Percentiles rank a stretch among this genome's conserved stretches.
Evolutionary conservation across 2,888 invertebrate species (phyloP).

Genomic region (Pristionchus exspectatus): DNA sequence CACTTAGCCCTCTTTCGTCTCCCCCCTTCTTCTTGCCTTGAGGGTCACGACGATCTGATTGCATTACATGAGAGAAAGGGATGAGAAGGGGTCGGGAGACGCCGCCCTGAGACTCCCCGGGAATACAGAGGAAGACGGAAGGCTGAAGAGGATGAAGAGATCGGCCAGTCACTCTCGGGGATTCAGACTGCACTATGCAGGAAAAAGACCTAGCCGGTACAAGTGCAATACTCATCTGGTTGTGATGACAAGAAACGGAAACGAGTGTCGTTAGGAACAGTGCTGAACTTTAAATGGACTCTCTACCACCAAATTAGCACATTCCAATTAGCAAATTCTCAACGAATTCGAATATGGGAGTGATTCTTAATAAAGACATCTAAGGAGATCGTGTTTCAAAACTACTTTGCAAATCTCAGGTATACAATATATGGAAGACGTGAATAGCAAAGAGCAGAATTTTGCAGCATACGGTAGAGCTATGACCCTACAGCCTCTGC

Average conservation of each 20-base stretch:
- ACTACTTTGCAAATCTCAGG: neutral
- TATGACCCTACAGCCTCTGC: neutral
- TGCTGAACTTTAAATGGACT: neutral
- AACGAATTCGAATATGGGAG: neutral
- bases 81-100: slow-evolving; percentile 5
- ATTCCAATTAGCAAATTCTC: neutral
- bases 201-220: neutral
- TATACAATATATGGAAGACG: neutral
- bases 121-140: neutral
- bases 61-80: slow-evolving; percentile 48
- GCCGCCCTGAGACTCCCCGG: neutral
- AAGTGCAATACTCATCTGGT: neutral
- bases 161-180: neutral
- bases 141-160: neutral
- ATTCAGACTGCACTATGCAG: neutral
- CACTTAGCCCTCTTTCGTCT: slow-evolving; percentile 36
- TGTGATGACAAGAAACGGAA: neutral
- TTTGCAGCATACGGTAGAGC: neutral
- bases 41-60: slow-evolving; percentile 53
- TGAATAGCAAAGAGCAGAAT: neutral
- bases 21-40: slow-evolving; percentile 32
- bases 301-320: too few relatives aligned
- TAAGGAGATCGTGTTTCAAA: neutral
- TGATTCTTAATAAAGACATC: neutral
- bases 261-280: neutral